A percentile compares a stretch with the other conserved stretches of the same genome.
These are phyloP conservation scores for Panulirus ornatus DNA, from an alignment of 1,140 invertebrate species.

Conservation along the genomic window DNA sequence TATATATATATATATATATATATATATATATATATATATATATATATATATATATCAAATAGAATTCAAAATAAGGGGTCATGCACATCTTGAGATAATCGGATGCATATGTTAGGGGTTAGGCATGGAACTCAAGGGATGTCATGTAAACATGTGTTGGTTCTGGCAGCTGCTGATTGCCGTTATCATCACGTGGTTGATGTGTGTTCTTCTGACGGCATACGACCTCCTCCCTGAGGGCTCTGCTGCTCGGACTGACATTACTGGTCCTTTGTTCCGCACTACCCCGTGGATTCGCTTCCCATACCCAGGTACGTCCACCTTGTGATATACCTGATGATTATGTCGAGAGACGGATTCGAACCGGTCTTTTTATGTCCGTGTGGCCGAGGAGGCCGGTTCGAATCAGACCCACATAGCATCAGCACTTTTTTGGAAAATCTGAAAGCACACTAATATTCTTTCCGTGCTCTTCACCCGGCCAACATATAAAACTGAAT, in stretches of 20 bases:
- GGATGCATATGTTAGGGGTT: not conserved
- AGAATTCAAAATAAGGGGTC: not conserved
- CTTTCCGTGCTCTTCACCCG: no score
- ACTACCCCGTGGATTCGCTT: slow-evolving; percentile 17
- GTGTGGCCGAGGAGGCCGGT: no score
- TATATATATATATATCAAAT: no score
- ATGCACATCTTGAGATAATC: not conserved
- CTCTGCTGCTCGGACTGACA: slow-evolving; percentile 5
- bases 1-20: not conserved
- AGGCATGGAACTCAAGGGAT: not conserved
- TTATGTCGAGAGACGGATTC: no score
- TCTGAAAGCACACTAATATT: no score
- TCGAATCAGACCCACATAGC: no score
- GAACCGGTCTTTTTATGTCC: no score
- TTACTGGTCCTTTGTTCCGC: not conserved
- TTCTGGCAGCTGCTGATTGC: not conserved
- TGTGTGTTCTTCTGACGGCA: not conserved
- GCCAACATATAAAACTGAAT: no score
- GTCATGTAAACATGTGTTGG: no score
- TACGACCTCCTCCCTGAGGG: not conserved
- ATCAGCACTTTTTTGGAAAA: no score
- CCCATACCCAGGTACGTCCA: slow-evolving; percentile 22
- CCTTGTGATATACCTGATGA: no score
- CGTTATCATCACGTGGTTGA: not conserved
- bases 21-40: no score